phyloP scores from a whole-genome alignment of 2,113 vertebrate genomes.

The Deroptyus accipitrinus region DNA sequence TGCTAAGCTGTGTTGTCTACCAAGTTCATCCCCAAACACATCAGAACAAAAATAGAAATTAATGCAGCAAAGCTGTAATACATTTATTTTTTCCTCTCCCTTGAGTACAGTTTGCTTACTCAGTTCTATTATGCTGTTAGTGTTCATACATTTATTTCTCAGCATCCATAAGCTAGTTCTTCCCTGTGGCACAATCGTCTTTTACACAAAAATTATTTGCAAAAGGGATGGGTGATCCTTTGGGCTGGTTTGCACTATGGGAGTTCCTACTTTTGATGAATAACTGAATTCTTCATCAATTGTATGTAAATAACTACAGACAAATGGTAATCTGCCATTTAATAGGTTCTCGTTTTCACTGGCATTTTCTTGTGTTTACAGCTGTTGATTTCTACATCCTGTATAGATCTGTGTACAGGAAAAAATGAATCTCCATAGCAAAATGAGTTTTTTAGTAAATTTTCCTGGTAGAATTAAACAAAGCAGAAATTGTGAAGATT shows the following conservation, averaged over 20 bases:
- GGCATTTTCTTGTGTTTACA: neutral
- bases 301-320: neutral
- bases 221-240: neutral
- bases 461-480: neutral
- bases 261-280: neutral
- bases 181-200: neutral
- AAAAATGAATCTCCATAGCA: neutral
- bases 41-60: neutral
- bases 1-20: neutral
- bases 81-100: neutral
- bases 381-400: neutral
- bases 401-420: neutral
- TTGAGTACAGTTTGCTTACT: neutral
- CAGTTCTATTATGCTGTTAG: neutral
- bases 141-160: neutral
- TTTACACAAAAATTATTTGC: neutral
- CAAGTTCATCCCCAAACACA: neutral
- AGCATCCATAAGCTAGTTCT: neutral
- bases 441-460: accelerated
- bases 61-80: neutral
- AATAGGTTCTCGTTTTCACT: neutral
- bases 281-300: neutral
- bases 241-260: neutral
- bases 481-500: neutral
- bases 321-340: neutral